A percentile compares a stretch with the other conserved stretches of the same genome.
phyloP scores from a whole-genome alignment of 2,113 vertebrate genomes.

The Manacus vitellinus region DNA sequence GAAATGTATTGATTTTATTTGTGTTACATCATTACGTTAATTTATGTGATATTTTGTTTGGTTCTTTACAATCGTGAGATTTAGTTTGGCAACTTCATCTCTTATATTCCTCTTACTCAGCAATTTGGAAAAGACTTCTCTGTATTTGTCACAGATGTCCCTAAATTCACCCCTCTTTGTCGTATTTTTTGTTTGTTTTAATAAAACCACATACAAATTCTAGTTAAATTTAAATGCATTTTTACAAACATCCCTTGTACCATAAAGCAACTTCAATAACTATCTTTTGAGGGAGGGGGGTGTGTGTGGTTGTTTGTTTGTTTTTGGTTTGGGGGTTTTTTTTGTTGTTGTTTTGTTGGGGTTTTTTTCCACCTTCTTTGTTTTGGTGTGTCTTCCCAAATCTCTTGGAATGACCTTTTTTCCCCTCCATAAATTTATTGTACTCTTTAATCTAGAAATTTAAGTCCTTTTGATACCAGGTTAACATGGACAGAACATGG shows the following conservation, averaged over 20 bases:
- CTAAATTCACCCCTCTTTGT: neutral
- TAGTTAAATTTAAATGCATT: neutral
- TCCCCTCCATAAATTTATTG: neutral
- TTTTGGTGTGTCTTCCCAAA: neutral
- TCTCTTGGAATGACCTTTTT: neutral
- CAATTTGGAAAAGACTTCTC: neutral
- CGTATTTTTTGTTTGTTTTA: neutral
- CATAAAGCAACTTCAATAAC: neutral
- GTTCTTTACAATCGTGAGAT: neutral
- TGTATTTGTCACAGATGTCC: neutral
- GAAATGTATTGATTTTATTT: neutral
- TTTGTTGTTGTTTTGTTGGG: neutral
- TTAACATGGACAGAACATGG: neutral
- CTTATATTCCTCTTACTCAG: neutral
- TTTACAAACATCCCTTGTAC: neutral
- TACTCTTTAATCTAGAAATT: neutral
- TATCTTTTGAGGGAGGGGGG: neutral
- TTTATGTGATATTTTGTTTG: neutral
- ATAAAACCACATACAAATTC: neutral
- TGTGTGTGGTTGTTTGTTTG: too few species aligned
- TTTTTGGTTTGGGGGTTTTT: neutral
- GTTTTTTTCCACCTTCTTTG: neutral
- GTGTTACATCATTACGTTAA: neutral
- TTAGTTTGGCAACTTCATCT: neutral
- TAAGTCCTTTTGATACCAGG: neutral